Conservation (phyloP, 2,888 invertebrate genomes). For the Lasioglossum malachurum region DNA sequence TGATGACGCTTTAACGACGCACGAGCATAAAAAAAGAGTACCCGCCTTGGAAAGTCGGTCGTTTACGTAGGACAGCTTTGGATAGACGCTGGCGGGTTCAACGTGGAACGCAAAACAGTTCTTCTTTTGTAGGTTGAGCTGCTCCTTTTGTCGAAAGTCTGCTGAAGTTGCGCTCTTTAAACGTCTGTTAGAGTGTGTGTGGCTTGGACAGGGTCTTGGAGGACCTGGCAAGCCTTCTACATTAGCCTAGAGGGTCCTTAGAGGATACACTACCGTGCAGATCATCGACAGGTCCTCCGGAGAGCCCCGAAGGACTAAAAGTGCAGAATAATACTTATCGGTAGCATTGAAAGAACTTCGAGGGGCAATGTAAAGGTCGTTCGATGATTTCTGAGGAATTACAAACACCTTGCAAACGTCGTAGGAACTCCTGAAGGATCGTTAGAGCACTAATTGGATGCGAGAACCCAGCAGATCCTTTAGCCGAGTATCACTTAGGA, state of each 20-base stretch:
- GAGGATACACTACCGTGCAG: not conserved
- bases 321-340: not conserved
- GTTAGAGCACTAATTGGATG: too few relatives aligned
- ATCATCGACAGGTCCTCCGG: not conserved
- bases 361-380: not conserved
- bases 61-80: not conserved
- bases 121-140: not conserved
- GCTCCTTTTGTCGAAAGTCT: not conserved
- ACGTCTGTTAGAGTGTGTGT: not conserved
- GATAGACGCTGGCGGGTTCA: not conserved
- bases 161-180: not conserved
- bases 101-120: not conserved
- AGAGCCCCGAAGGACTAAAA: not conserved
- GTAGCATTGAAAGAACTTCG: not conserved
- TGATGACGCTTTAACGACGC: slow-evolving; percentile 32
- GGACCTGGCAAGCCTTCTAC: not conserved
- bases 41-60: not conserved
- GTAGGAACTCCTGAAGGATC: too few relatives aligned
- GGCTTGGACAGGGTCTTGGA: not conserved
- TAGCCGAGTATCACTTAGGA: too few relatives aligned
- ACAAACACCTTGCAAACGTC: too few relatives aligned
- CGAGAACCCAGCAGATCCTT: too few relatives aligned
- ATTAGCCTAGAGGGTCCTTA: not conserved
- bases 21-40: slow-evolving; percentile 7
- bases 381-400: not conserved